phyloP scores from a whole-genome alignment of 2,113 vertebrate species.

The Notothenia coriiceps region DNA sequence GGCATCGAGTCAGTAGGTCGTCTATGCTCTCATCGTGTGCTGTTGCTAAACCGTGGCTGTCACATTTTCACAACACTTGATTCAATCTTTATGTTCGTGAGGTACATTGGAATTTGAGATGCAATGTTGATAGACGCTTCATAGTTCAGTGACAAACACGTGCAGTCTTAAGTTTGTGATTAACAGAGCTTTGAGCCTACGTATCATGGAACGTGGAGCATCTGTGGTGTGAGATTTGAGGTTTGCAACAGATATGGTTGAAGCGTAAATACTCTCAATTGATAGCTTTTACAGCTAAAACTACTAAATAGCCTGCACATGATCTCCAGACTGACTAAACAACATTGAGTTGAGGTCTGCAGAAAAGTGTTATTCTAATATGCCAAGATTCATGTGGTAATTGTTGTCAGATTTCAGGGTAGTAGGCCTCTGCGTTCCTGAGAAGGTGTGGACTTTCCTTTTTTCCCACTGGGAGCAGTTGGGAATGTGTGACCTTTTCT shows the following conservation, averaged over 20 bases:
- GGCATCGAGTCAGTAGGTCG: slow-evolving; percentile 51
- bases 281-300: slow-evolving; percentile 34
- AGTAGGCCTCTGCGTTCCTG: slow-evolving; percentile 63
- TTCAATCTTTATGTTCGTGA: slow-evolving; percentile 58
- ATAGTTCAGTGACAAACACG: slow-evolving; percentile 10
- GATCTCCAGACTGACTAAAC: slow-evolving; percentile 60
- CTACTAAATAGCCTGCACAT: slow-evolving; percentile 25
- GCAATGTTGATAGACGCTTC: slow-evolving; percentile 32
- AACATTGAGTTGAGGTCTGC: slow-evolving; percentile 35
- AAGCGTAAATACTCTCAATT: slow-evolving; percentile 13
- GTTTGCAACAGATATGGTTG: slow-evolving; percentile 7
- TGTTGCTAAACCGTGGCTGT: slow-evolving; percentile 51
- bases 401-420: slow-evolving; percentile 78
- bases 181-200: slow-evolving; percentile 23
- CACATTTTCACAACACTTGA: slow-evolving; percentile 59
- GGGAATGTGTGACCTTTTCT: slow-evolving; percentile 76
- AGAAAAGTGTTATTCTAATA: slow-evolving; percentile 65
- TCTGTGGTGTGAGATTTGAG: slow-evolving; percentile 28
- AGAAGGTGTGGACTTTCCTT: slow-evolving; percentile 71
- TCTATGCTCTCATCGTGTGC: slow-evolving; percentile 2
- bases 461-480: slow-evolving; percentile 62
- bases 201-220: slow-evolving; percentile 27
- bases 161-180: slow-evolving; percentile 22
- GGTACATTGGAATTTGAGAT: slow-evolving; percentile 45
- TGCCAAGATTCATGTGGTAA: slow-evolving; percentile 71